phyloP scores from a whole-genome alignment of 2,888 invertebrate genomes.

The Hydrotaea cyrtoneurina region DNA sequence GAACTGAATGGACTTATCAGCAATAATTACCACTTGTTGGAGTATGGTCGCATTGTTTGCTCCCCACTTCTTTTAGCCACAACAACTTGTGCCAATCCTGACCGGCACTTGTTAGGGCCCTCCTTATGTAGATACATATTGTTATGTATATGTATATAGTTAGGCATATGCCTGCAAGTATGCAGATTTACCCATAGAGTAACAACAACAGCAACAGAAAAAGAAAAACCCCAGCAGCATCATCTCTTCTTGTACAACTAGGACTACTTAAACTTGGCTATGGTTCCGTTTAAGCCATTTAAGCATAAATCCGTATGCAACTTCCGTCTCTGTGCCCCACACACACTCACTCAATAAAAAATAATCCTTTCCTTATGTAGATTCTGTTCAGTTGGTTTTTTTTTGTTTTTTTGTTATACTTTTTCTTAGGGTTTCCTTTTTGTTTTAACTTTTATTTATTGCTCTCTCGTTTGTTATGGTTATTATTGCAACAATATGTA shows the following conservation, averaged over 20 bases:
- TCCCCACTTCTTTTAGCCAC: no score
- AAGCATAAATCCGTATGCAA: slow-evolving; percentile 55
- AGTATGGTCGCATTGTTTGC: no score
- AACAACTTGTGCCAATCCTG: not conserved
- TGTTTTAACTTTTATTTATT: slow-evolving; percentile 59
- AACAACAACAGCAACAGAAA: not conserved
- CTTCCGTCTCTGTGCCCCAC: not conserved
- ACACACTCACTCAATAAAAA: slow-evolving; percentile 12
- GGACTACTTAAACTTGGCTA: slow-evolving; percentile 53
- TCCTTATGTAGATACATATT: not conserved
- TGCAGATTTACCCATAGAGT: not conserved
- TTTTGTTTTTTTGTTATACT: slow-evolving; percentile 19
- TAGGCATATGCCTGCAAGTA: not conserved
- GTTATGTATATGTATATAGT: not conserved
- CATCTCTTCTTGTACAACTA: not conserved
- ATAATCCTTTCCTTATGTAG: not conserved
- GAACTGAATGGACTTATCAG: no score
- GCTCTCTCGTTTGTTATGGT: slow-evolving; percentile 50
- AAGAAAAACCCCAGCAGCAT: not conserved
- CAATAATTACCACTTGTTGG: no score
- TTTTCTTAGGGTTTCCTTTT: slow-evolving; percentile 23
- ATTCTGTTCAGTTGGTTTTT: not conserved
- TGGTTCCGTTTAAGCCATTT: slow-evolving; percentile 54
- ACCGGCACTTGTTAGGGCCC: not conserved
- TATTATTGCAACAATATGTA: slow-evolving; percentile 53